phyloP scores from a whole-genome alignment of 2,888 invertebrate species.

The Protophormia terraenovae region DNA sequence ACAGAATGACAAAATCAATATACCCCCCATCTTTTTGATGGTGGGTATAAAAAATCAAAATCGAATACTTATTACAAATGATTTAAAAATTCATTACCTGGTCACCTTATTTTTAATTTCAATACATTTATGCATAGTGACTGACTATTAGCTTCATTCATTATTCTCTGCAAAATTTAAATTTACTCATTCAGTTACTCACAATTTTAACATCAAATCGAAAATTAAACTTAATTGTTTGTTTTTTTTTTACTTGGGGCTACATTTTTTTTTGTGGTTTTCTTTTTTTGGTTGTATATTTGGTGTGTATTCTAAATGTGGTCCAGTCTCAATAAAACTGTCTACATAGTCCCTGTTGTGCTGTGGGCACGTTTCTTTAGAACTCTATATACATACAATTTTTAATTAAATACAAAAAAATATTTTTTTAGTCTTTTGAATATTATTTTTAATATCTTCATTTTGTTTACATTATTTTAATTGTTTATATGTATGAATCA shows the following conservation, averaged over 20 bases:
- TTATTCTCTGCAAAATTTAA: conserved; percentile 5
- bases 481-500: conserved; percentile 17
- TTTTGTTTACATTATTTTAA: conserved; percentile 42
- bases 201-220: neutral
- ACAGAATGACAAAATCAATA: too few relatives aligned
- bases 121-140: neutral
- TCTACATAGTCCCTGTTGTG: conserved; percentile 1
- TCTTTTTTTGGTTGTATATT: conserved; percentile 1
- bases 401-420: conserved; percentile 44
- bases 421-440: neutral
- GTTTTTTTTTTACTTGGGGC: too few relatives aligned
- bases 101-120: neutral
- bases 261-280: conserved; percentile 21
- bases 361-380: neutral
- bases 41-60: too few relatives aligned
- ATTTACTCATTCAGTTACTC: conserved; percentile 1
- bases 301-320: conserved; percentile 28
- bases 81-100: too few relatives aligned
- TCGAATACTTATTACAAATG: too few relatives aligned
- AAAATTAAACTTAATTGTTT: neutral
- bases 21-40: too few relatives aligned
- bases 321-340: conserved; percentile 10
- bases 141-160: neutral
- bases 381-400: neutral
- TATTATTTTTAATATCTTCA: neutral